Evolutionary conservation across 2,113 vertebrate species (phyloP), one percentile per base, ranked within the genome.

Genomic region (Hippolais icterina): DNA sequence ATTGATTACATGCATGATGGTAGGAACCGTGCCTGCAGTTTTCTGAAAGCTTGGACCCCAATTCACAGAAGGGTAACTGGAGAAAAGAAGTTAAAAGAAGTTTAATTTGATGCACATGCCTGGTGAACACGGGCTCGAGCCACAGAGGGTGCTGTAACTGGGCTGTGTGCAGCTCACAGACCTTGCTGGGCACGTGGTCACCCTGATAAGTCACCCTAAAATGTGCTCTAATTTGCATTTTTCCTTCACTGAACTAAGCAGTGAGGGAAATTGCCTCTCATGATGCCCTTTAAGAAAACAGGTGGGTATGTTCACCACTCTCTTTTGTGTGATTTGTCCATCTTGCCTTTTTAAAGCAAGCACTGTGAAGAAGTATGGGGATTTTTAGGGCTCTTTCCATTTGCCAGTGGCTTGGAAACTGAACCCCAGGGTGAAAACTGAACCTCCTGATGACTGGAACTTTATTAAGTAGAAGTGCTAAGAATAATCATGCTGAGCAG

Each of bases 1-100:
- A 95, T 90, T 83, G 93, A 96, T 97, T 95, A 87, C 89, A 61
- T 85, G 93, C 95, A 71, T 64, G 56, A 76, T 79, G 0, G 2
- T 53, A 87, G 94, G 77, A 84, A 72, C 10, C 10, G 69, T 13
- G 72, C 39, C 1, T 90, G 88, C 76, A 35, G 53, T 82, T 87
- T 90, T 94, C 82, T 88, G 87, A 92, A 90, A 86, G 56, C 83
- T 68, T 56, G 72, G 83, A 69, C 64, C 57, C 35, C 69, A 66
- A 87, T 70, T 63, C 39, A 25, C 69, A 53, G 79, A 64, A 86
- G 68, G 41, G 64, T 37, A 78, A 90, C 42, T 66, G 56, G 60
- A 92, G 79, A 56, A 71, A 90, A 89, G 47, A 72, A 87, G 83
- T 37, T 63, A 37, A 49, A 44, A 22, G 27, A 44, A 22, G 27